Conservation (phyloP, 1,140 invertebrate species). For the Ladona fulva region DNA sequence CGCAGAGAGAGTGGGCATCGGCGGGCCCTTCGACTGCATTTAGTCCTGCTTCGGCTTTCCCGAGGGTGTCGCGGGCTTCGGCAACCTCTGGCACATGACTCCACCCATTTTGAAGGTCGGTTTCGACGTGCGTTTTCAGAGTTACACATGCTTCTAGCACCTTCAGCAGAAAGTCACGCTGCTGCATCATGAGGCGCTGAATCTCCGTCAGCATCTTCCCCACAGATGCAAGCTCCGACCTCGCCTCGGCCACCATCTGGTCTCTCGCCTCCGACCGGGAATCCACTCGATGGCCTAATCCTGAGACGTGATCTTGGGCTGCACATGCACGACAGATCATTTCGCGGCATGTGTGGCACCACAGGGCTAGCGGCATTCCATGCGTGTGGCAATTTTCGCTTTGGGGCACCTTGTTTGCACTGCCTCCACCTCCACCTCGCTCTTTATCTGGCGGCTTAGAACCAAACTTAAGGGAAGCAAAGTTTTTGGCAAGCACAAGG, state of each 20-base stretch:
- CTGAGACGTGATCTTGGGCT: slow-evolving; percentile 44
- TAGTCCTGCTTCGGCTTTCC: slow-evolving; percentile 48
- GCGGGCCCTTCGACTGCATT: slow-evolving; percentile 45
- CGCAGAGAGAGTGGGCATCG: slow-evolving; percentile 46
- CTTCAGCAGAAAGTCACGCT: slow-evolving; percentile 58
- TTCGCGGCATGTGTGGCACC: slow-evolving; percentile 58
- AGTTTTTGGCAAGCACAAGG: slow-evolving; percentile 49
- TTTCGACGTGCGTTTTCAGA: slow-evolving; percentile 60
- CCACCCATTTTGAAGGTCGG: slow-evolving; percentile 55
- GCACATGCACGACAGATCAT: slow-evolving; percentile 58
- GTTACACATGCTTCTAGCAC: slow-evolving; percentile 63
- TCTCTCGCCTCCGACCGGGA: slow-evolving; percentile 56
- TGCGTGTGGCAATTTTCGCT: slow-evolving; percentile 58
- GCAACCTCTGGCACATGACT: slow-evolving; percentile 51
- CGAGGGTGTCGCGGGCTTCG: slow-evolving; percentile 51
- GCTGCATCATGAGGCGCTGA: slow-evolving; percentile 51
- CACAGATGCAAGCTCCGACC: slow-evolving; percentile 35
- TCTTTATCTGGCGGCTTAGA: slow-evolving; percentile 41
- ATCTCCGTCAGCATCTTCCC: slow-evolving; percentile 50
- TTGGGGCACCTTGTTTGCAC: slow-evolving; percentile 15
- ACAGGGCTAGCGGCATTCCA: slow-evolving; percentile 58
- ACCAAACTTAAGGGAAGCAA: slow-evolving; percentile 44
- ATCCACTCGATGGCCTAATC: slow-evolving; percentile 51
- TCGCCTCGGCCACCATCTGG: slow-evolving; percentile 51
- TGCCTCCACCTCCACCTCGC: slow-evolving; percentile 35